These are phyloP conservation scores for Siderastrea radians DNA, from an alignment of 92 coral and sea anemone genomes.

Conservation along the genomic window DNA sequence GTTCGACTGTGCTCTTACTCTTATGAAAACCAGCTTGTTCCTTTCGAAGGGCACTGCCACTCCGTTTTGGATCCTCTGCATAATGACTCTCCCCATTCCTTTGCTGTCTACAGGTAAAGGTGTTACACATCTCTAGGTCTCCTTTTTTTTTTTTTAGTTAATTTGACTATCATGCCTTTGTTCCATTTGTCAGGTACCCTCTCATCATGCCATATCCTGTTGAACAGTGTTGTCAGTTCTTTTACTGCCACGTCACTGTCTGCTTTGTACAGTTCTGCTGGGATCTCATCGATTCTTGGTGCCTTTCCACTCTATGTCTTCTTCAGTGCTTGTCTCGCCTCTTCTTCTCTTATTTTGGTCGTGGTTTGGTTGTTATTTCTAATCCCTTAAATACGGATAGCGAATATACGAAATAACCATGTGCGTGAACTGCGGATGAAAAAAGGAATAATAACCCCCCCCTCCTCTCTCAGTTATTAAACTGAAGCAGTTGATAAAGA, in stretches of 20 bases:
- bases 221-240: slow-evolving; percentile 21
- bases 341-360: background rate
- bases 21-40: slow-evolving; percentile 23
- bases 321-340: slow-evolving; percentile 23
- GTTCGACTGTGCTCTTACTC: slow-evolving; percentile 31
- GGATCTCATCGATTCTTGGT: slow-evolving; percentile 23
- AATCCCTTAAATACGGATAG: too few relatives aligned
- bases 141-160: background rate
- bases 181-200: background rate
- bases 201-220: slow-evolving; percentile 10
- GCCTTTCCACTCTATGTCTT: slow-evolving; percentile 32
- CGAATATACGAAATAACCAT: too few relatives aligned
- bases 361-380: background rate
- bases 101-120: background rate
- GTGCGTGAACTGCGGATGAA: too few relatives aligned
- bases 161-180: background rate
- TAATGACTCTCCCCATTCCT: background rate
- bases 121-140: background rate
- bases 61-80: background rate
- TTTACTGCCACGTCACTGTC: slow-evolving; percentile 20
- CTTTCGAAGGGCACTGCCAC: background rate
- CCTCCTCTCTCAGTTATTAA: too few relatives aligned
- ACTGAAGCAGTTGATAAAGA: too few relatives aligned
- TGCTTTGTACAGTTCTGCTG: slow-evolving; percentile 29
- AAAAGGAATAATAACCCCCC: too few relatives aligned